These are phyloP conservation scores for Diplosoma virens DNA, from an alignment of 23 tunicate genomes.

Conservation along the genomic window DNA sequence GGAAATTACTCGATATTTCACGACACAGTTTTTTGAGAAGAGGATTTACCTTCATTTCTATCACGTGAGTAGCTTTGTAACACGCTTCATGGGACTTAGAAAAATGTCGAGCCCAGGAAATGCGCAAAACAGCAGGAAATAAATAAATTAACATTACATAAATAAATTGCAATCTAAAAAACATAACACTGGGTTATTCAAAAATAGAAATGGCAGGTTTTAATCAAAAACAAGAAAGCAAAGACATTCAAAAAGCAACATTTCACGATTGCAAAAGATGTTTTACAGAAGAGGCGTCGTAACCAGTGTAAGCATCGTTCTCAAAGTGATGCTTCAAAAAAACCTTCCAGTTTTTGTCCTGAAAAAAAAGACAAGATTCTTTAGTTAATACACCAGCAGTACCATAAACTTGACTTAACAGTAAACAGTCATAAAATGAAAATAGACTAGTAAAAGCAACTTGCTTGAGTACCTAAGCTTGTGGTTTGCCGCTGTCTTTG, in stretches of 20 bases:
- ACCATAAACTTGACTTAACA: not conserved
- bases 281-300: conserved; percentile 10
- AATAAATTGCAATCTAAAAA: not conserved
- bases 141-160: not conserved
- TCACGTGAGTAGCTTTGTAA: too few relatives aligned
- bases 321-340: conserved; percentile 38
- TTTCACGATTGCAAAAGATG: not conserved
- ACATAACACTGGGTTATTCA: not conserved
- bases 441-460: too few relatives aligned
- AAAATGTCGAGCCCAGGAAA: too few relatives aligned
- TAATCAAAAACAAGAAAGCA: not conserved
- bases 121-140: not conserved
- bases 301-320: conserved; percentile 46
- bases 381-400: not conserved
- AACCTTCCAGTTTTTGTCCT: conserved; percentile 63
- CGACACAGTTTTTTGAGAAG: too few relatives aligned
- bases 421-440: too few relatives aligned
- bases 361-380: not conserved
- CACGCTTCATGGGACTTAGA: too few relatives aligned
- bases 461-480: too few relatives aligned
- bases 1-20: too few relatives aligned
- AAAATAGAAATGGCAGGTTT: not conserved
- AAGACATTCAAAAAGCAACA: not conserved
- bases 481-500: too few relatives aligned
- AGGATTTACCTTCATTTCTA: too few relatives aligned